Evolutionary conservation across 2,113 vertebrate genomes (phyloP).

Genomic region (Varanus salvator): DNA sequence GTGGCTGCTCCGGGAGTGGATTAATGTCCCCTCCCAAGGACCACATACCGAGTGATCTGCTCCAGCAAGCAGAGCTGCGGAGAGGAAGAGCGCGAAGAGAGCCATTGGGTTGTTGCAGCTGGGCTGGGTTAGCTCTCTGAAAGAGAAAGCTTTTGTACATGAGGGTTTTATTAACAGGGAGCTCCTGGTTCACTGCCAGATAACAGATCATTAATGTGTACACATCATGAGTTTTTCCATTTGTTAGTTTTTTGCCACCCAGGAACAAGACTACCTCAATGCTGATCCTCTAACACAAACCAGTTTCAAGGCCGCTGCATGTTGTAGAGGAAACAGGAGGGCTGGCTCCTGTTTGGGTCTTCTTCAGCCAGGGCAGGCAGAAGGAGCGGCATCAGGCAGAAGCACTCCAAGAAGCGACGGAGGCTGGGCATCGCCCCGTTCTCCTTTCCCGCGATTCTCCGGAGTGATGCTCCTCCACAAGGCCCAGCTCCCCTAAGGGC

Average conservation of each 20-base stretch:
- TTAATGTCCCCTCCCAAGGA: neutral
- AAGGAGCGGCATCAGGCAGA: too few species aligned
- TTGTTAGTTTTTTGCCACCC: neutral
- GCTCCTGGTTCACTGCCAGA: accelerated
- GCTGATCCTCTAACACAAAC: too few species aligned
- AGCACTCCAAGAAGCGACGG: too few species aligned
- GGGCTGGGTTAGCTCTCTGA: neutral
- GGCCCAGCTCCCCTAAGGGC: too few species aligned
- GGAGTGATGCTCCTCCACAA: too few species aligned
- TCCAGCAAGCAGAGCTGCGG: neutral
- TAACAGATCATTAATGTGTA: neutral
- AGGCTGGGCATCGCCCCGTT: too few species aligned
- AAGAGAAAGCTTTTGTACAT: accelerated
- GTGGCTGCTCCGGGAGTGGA: neutral
- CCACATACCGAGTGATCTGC: neutral
- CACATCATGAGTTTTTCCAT: too few species aligned
- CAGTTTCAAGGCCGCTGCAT: neutral
- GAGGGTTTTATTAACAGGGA: neutral
- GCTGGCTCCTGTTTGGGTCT: neutral
- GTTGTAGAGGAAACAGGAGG: neutral
- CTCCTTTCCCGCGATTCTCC: too few species aligned
- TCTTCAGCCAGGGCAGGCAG: too few species aligned
- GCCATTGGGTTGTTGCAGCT: neutral
- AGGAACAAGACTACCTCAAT: too few species aligned
- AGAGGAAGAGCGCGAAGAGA: neutral